phyloP scores from a whole-genome alignment of 2,113 vertebrate genomes.

The Ifrita kowaldi region DNA sequence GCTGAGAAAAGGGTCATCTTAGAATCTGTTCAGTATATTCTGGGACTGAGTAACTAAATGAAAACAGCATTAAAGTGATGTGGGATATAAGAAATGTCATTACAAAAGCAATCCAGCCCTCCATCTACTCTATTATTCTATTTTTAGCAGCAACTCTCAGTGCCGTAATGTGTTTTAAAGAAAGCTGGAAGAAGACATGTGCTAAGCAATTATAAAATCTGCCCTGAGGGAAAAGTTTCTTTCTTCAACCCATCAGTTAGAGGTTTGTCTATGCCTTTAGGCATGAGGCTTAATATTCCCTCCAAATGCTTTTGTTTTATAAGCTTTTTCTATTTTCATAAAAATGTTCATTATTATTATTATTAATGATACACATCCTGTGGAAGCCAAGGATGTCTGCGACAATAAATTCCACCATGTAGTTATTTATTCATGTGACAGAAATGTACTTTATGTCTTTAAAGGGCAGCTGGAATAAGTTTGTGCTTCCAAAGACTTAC shows the following conservation, averaged over 20 bases:
- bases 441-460: background rate
- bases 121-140: background rate
- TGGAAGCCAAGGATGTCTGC: background rate
- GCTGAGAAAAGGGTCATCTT: background rate
- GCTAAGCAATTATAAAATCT: conserved; percentile 17
- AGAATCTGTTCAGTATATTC: background rate
- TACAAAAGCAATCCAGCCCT: background rate
- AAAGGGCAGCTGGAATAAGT: background rate
- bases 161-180: background rate
- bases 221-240: background rate
- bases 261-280: conserved; percentile 14
- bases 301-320: background rate
- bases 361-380: background rate
- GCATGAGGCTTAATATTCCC: background rate
- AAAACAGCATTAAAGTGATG: background rate
- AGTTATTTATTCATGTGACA: background rate
- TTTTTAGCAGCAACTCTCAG: background rate
- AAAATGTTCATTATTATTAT: background rate
- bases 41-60: background rate
- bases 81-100: background rate
- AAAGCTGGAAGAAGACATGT: background rate
- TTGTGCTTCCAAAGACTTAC: background rate
- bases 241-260: background rate
- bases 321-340: background rate
- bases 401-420: background rate